Evolutionary conservation across 1,140 invertebrate species (phyloP), one percentile per base, ranked within the genome.

Genomic region (Macrobrachium rosenbergii): DNA sequence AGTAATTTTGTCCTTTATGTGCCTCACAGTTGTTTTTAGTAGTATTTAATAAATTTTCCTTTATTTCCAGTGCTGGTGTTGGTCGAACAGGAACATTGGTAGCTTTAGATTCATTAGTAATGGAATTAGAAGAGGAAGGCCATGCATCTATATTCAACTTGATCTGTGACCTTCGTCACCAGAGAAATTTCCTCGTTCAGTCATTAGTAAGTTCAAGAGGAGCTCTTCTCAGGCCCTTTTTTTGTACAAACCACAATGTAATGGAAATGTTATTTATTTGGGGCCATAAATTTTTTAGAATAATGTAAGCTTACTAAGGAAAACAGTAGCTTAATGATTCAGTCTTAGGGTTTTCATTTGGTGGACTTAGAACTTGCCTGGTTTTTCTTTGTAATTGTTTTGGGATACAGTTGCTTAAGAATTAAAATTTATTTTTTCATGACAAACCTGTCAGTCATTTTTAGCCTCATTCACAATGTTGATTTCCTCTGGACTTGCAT

Each of bases 131-230:
- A 16, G 96, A 96, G 89, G 96, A 97, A 90, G 94, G 94, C 28
- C 94, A 95, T 90, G 96, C 96, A 6, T 95, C 97, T 17, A 96
- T 98, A 62, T 98, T 97, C 92, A 97, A 97, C 91, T 97, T 96
- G 14, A 96, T 98, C 64, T 97, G 95, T 90, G 97, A 97, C 91
- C 93, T 98, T 89, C 93, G 97, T 89, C 95, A 96, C 91, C 97
- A 98, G 92, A 93, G 97, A 90, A 98, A 98, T 92, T 97, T 98
- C 92, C 93, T 99, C 84, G 97, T 99, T 62, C 97, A 99, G 92
- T 98, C 97, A 43, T 92, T 96, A 93, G 95, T 96, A 91, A 93
- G 93, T 93, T 23, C 21, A 60, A 21, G 16, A 17, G 5, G 16
- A 16, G 58, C 10, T 64, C 19, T 59, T n/a, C 19, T 21, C 8